A percentile compares a stretch with the other conserved stretches of the same genome.
Conservation (phyloP, 2,113 vertebrate genomes). For the Copsychus sechellarum region DNA sequence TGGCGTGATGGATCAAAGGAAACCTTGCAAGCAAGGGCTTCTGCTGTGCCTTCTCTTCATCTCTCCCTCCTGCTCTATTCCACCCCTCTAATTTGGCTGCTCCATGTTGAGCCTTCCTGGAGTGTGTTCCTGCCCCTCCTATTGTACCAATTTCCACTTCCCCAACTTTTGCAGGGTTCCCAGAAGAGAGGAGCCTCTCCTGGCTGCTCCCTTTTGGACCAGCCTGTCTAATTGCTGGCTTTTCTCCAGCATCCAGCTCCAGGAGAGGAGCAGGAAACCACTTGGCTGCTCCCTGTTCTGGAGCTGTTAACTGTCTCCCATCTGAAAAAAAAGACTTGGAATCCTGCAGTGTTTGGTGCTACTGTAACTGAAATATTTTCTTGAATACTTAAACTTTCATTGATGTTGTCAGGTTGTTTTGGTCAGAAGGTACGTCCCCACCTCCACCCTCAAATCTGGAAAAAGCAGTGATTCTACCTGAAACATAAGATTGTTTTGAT, state of each 20-base stretch:
- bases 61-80: not conserved
- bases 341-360: not conserved
- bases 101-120: not conserved
- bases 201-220: not conserved
- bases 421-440: not conserved
- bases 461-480: not conserved
- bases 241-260: not conserved
- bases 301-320: not conserved
- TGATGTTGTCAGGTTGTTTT: not conserved
- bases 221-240: not conserved
- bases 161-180: not conserved
- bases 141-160: not conserved
- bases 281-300: not conserved
- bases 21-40: not conserved
- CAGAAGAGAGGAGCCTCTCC: not conserved
- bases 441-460: fast-evolving
- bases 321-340: not conserved
- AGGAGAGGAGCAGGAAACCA: not conserved
- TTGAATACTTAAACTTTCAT: not conserved
- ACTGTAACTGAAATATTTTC: not conserved
- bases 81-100: not conserved
- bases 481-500: not conserved
- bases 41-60: not conserved
- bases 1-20: not conserved
- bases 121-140: not conserved